Base-by-base conservation (phyloP, 2,797 vertebrate genomes). In the Discoglossus pictus region DNA sequence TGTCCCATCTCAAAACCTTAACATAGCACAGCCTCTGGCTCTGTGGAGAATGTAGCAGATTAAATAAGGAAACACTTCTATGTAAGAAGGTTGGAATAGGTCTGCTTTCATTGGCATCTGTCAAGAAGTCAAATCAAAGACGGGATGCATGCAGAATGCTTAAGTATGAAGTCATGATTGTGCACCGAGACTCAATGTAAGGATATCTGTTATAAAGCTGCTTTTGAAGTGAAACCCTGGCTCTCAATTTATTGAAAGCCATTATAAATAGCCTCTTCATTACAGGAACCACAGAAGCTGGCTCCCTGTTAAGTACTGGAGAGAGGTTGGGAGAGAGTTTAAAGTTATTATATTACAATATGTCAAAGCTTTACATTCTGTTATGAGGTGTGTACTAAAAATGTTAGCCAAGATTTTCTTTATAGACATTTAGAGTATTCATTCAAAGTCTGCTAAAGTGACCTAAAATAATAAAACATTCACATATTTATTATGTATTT, bases 191-290 rank as follows among this genome's bases (percentile, higher is more conserved):
- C 73, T 81, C 75, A 59, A 76, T 81, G 76, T 82, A 86, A 85
- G 78, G 78, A 78, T 82, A 79, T 81, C 75, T 73, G 75, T 59
- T 79, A 79, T 81, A 82, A 82, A 80, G 77, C 77, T 78, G 76
- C 80, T 81, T 85, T 84, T 85, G 82, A 85, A 82, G 81, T 83
- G 77, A 76, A 85, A 80, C 75, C 74, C 77, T 81, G 79, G 81
- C 78, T 83, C 64, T 61, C 68, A 83, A 58, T 75, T 79, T 79
- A 75, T 72, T 80, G 81, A 83, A 83, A 76, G 55, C 79, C 79
- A 73, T 84, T 83, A 80, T 82, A 83, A 85, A 82, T 79, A 85
- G 78, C 78, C 77, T 79, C 76, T 84, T 80, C 81, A 81, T 76
- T 79, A 73, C 61, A 76, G 74, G 79, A 81, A 79, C 77, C 76